Base-by-base conservation (phyloP, 2,888 invertebrate species). In the Merodon equestris region DNA sequence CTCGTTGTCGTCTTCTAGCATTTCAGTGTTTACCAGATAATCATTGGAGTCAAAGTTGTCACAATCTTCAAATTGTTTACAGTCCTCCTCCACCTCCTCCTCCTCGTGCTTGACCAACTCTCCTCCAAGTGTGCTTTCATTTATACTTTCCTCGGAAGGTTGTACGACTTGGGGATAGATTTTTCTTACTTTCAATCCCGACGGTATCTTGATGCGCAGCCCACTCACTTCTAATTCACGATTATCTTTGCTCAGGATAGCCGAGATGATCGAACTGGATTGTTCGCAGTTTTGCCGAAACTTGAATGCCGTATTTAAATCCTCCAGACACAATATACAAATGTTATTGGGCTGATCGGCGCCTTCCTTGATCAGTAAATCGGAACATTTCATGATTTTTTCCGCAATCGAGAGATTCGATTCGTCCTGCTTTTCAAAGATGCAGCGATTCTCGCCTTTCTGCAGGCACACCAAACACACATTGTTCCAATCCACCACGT, bases 381-480 rank as follows among this genome's bases (percentile, higher is more conserved):
- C 84, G 2, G 87, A 86, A 64, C 88, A 87, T 50, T 82, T 81
- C 56, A 86, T 84, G 42, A 89, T 88, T 79, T 88, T 89, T 1
- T 88, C 88, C 12, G 85, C 83, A 51, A 87, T 85, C 9, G 82
- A 82, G 47, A 86, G 67, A 10, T 85, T 83, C 1, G 84, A 81
- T 40, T 85, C 84, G 7, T 76, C 70, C 50, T 87, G 86, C 36
- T 83, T 83, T 10, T 85, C 83, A 54, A 84, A 89, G 12, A 89
- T 83, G 4, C 86, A 84, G 12, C 83, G 83, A 67, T 85, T 83
- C 9, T 86, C 84, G 5, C 85, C 84, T 56, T 86, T 85, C 70
- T 86, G 85, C 53, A 89, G 82, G 61, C 89, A 89, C 47, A 89
- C 83, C 9, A 88, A 81, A 60, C 89, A 89, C 15, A 88, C 87